Conservation (phyloP, 2,888 invertebrate species). For the Dexiosoma caninum region DNA sequence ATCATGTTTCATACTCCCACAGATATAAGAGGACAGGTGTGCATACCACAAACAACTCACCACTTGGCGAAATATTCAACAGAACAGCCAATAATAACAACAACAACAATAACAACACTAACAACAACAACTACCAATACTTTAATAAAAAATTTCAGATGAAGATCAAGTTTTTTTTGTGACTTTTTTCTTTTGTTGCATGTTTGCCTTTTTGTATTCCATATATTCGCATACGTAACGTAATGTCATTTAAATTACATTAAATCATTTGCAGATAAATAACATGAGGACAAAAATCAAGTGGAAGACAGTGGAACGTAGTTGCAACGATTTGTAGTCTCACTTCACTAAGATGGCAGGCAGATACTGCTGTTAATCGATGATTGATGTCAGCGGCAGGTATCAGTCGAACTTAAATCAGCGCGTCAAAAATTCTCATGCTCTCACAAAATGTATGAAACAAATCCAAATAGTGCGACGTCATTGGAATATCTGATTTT, state of each 20-base stretch:
- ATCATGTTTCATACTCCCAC: slow-evolving; percentile 61
- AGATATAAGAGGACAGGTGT: slow-evolving; percentile 62
- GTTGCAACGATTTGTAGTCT: slow-evolving; percentile 17
- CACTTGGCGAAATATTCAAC: slow-evolving; percentile 40
- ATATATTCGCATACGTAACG: slow-evolving; percentile 26
- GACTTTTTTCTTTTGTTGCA: slow-evolving; percentile 39
- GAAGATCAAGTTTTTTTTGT: slow-evolving; percentile 57
- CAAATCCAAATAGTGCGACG: no score
- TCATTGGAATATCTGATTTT: no score
- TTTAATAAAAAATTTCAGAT: slow-evolving; percentile 40
- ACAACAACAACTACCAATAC: no score
- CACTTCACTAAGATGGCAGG: slow-evolving; percentile 8
- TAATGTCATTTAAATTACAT: slow-evolving; percentile 68
- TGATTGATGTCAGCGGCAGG: not conserved
- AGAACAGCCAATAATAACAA: slow-evolving; percentile 11
- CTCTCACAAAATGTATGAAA: no score
- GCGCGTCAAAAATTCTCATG: no score
- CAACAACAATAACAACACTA: slow-evolving; percentile 14
- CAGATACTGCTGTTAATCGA: not conserved
- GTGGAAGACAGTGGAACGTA: not conserved
- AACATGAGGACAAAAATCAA: slow-evolving; percentile 53
- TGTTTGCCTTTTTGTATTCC: slow-evolving; percentile 50
- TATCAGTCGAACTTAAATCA: no score
- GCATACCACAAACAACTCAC: slow-evolving; percentile 59
- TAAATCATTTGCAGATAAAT: slow-evolving; percentile 67